Evolutionary conservation across 2,888 invertebrate species (phyloP).

Genomic region (Hyposoter dolosus): DNA sequence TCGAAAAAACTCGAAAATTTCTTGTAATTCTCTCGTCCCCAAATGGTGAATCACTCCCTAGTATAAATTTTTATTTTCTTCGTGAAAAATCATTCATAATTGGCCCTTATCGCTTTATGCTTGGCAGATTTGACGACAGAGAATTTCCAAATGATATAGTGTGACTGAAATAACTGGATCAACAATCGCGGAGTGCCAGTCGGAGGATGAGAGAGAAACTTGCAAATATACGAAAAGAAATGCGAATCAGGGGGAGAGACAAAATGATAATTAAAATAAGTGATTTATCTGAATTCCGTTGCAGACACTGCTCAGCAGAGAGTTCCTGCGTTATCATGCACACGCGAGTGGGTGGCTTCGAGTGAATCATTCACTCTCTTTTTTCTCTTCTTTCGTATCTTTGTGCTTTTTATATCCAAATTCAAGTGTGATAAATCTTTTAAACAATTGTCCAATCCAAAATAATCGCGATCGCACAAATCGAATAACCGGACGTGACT

Average conservation of each 20-base stretch:
- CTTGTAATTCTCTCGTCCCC: background rate
- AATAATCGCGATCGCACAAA: no score
- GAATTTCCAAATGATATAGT: constrained; percentile 22
- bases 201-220: constrained; percentile 21
- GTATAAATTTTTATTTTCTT: background rate
- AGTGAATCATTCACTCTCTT: constrained; percentile 49
- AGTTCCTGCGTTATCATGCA: constrained; percentile 58
- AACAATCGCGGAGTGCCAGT: constrained; percentile 9
- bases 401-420: background rate
- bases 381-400: constrained; percentile 38
- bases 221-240: background rate
- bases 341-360: constrained; percentile 47
- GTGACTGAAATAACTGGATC: constrained; percentile 7
- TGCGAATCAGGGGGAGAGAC: background rate
- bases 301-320: constrained; percentile 29
- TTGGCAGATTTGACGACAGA: background rate
- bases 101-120: constrained; percentile 1
- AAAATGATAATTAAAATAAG: constrained; percentile 19
- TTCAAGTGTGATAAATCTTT: background rate
- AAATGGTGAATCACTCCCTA: background rate
- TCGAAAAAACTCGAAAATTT: constrained; percentile 11
- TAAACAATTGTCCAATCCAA: background rate
- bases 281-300: constrained; percentile 50
- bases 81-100: background rate
- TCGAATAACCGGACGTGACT: no score